Base-by-base conservation (phyloP, 2,888 invertebrate species). In the Dioctria rufipes region DNA sequence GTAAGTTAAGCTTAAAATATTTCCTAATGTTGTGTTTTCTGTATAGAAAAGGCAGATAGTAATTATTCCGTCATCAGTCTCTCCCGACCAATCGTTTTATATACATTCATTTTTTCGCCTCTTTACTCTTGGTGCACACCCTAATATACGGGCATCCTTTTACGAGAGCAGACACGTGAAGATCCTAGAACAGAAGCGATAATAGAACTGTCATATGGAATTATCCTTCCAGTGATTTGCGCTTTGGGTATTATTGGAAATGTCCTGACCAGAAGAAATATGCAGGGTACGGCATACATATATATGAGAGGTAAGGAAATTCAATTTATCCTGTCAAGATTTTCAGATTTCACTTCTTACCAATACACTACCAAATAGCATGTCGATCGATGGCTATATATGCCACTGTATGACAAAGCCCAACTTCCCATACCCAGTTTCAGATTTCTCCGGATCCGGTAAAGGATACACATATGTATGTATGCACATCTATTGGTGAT, bases 201-300 rank as follows among this genome's bases (percentile, higher is more conserved):
- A 63, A 90, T 92, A 83, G 90, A 91, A 84, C 91, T 92, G 85
- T 92, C 92, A 79, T 93, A 93, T 84, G 93, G 93, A 46, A 90
- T 93, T 77, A 90, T 93, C 60, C 87, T 94, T 84, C 94, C 94
- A 80, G 90, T 92, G 81, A 93, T 95, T 85, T 94, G 94, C 86
- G 89, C 92, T 81, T 90, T 94, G 82, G 95, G 95, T 69, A 94
- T 95, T 85, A 90, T 94, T 79, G 95, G 95, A 63, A 95, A 95
- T 88, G 90, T 95, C 37, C 91, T 95, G 82, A 94, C 94, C 60
- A 91, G 94, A 82, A 92, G 93, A 83, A 94, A 94, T 84, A 93
- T 95, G 92, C 92, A 94, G 84, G 94, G 94, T 61, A 93, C 94
- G 0, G 95, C 95, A 60, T 95, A 95, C 88, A 92, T 94, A 87